phyloP scores from a whole-genome alignment of 2,797 vertebrate genomes.

The Atherinosoma microstoma region DNA sequence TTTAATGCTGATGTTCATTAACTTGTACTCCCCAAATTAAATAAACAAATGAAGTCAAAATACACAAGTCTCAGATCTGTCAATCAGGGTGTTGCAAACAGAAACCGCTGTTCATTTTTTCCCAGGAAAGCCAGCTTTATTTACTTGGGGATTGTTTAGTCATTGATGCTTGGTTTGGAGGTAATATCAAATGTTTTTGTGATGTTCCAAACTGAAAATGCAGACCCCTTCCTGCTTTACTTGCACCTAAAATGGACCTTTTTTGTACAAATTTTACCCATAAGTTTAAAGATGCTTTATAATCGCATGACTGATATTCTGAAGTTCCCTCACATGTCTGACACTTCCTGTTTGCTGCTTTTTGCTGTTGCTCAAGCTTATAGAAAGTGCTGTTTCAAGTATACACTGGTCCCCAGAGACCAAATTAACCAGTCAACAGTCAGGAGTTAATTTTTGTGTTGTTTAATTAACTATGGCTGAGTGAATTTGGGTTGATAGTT shows the following conservation, averaged over 20 bases:
- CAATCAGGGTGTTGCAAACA: too few species aligned
- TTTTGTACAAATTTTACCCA: background rate
- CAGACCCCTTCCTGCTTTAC: background rate
- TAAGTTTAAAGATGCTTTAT: background rate
- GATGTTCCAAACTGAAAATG: background rate
- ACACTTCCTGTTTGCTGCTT: background rate
- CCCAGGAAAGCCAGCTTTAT: too few species aligned
- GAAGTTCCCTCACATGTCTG: background rate
- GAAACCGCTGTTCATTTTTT: background rate
- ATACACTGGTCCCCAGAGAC: background rate
- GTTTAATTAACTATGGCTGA: conserved; percentile 12
- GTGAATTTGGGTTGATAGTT: conserved; percentile 9
- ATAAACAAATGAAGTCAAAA: too few species aligned
- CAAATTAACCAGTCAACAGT: background rate
- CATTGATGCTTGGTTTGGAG: background rate
- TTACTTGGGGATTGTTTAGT: too few species aligned
- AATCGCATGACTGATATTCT: background rate
- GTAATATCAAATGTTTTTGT: background rate
- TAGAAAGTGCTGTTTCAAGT: too few species aligned
- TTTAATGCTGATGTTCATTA: too few species aligned
- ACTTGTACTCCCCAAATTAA: too few species aligned
- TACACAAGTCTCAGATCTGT: too few species aligned
- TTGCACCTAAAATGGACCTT: background rate
- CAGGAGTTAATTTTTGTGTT: background rate
- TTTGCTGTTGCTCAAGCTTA: background rate